phyloP scores from a whole-genome alignment of 2,113 vertebrate genomes.

The Tetrao urogallus region DNA sequence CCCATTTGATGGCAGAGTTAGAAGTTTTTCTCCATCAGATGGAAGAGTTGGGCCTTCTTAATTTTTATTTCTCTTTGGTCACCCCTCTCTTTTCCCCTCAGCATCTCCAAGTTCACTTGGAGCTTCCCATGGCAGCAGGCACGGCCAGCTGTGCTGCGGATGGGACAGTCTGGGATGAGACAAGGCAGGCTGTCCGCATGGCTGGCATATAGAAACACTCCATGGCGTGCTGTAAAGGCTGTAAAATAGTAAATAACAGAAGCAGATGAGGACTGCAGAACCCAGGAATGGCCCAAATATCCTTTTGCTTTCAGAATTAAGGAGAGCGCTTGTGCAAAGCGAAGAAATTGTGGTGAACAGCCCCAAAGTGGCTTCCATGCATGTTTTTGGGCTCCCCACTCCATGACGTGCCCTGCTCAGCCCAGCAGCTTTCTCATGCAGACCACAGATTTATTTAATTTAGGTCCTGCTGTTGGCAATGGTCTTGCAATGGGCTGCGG shows the following conservation, averaged over 20 bases:
- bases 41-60: accelerated
- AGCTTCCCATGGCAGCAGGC: background rate
- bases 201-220: background rate
- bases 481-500: conserved; percentile 1
- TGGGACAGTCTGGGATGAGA: background rate
- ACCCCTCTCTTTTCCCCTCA: background rate
- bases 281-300: background rate
- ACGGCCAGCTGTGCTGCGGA: accelerated
- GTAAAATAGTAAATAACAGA: background rate
- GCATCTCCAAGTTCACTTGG: background rate
- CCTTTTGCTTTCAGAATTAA: background rate
- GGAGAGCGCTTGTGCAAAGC: background rate
- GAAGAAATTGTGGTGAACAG: accelerated
- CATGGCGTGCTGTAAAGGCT: accelerated
- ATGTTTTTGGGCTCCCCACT: background rate
- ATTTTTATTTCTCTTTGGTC: background rate
- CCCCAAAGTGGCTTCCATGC: background rate
- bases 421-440: conserved; percentile 10
- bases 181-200: accelerated
- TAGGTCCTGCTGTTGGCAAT: background rate
- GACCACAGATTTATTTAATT: conserved; percentile 26
- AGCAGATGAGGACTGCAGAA: background rate
- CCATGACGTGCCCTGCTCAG: background rate
- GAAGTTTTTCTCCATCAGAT: background rate
- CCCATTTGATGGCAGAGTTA: accelerated